Evolutionary conservation across 2,113 vertebrate species (phyloP).

Genomic region (Psittacula cyanocephala): DNA sequence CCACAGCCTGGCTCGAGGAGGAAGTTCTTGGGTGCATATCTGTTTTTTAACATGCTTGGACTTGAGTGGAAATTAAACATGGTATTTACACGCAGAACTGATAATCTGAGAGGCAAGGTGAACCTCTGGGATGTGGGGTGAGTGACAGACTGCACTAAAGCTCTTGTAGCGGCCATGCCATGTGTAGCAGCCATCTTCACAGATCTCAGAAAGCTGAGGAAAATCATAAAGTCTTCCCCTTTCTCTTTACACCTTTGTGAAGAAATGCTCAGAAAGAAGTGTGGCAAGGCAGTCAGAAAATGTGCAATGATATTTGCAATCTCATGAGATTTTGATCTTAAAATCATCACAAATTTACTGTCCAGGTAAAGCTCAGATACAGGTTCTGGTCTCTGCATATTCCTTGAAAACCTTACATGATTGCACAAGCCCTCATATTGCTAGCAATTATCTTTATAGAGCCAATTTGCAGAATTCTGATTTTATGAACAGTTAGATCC

Average conservation of each 20-base stretch:
- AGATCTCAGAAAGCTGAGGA: background rate
- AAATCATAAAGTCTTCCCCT: background rate
- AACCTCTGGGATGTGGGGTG: background rate
- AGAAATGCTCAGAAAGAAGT: background rate
- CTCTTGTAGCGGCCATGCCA: accelerated
- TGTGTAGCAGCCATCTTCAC: background rate
- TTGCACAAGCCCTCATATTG: background rate
- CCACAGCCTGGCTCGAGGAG: background rate
- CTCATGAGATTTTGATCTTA: background rate
- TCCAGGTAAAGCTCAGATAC: background rate
- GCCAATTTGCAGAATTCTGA: background rate
- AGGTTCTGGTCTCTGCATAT: background rate
- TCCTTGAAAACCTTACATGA: background rate
- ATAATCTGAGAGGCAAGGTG: background rate
- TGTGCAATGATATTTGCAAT: background rate
- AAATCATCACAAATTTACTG: background rate
- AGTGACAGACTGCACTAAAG: background rate
- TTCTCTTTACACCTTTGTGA: background rate
- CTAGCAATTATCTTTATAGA: background rate
- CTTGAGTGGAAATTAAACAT: background rate
- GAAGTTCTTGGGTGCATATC: background rate
- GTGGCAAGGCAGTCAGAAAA: background rate
- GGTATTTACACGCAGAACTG: background rate
- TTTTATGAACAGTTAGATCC: background rate
- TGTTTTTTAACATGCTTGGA: background rate